Evolutionary conservation across 2,113 vertebrate genomes (phyloP).

Genomic region (Rhabdomys dilectus): DNA sequence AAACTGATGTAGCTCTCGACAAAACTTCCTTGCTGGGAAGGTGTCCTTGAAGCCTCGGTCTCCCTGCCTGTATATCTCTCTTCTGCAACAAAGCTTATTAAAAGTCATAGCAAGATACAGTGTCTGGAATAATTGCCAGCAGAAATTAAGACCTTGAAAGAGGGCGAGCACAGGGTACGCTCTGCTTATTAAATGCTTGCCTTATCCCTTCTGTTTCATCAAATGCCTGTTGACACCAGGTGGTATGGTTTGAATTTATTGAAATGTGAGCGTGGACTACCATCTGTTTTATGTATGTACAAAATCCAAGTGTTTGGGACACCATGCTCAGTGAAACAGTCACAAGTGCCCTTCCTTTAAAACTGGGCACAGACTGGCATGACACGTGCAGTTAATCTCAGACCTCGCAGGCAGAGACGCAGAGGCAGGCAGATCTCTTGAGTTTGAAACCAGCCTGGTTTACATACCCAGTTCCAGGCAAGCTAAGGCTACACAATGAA

Average conservation of each 20-base stretch:
- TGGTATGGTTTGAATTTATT: neutral
- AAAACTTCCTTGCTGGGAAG: neutral
- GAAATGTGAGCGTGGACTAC: neutral
- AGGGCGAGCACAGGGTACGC: fast-evolving
- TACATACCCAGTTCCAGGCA: neutral
- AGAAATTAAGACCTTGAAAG: neutral
- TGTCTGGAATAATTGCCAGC: neutral
- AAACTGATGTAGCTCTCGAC: fast-evolving
- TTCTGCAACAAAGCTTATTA: neutral
- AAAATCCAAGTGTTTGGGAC: neutral
- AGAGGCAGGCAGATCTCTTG: neutral
- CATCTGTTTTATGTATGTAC: neutral
- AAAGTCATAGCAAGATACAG: neutral
- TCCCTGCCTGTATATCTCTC: neutral
- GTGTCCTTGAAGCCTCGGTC: fast-evolving
- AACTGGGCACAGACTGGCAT: neutral
- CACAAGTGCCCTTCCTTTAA: neutral
- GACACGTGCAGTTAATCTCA: neutral
- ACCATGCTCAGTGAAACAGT: neutral
- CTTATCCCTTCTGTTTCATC: neutral
- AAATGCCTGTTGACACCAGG: neutral
- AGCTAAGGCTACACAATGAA: neutral
- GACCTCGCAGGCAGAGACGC: neutral
- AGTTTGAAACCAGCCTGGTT: neutral
- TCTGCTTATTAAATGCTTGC: neutral